Evolutionary conservation across 2,113 vertebrate species (phyloP).

Genomic region (Bubo scandiacus): DNA sequence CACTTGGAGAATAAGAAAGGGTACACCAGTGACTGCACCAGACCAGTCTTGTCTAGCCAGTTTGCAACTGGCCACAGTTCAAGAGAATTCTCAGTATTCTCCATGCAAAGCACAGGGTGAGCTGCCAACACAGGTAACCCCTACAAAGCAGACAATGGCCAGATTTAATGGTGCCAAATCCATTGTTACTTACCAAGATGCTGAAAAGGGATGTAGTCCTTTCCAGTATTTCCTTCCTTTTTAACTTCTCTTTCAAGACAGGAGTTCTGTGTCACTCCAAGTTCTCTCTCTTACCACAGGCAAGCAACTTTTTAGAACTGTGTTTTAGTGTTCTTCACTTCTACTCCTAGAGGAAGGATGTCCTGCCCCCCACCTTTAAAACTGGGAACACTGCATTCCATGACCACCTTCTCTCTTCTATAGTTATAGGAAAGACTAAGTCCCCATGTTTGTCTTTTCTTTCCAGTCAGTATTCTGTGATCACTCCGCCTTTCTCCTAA

Average conservation of each 20-base stretch:
- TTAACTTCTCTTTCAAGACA: not conserved
- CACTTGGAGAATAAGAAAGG: not conserved
- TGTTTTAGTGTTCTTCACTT: not conserved
- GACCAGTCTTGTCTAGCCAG: not conserved
- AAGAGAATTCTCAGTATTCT: not conserved
- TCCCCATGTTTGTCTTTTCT: not conserved
- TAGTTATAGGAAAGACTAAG: not conserved
- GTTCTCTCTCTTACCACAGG: not conserved
- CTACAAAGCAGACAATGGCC: not conserved
- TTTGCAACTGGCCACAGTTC: not conserved
- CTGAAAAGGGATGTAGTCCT: not conserved
- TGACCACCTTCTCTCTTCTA: not conserved
- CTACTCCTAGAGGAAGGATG: not conserved
- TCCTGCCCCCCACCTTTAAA: not conserved
- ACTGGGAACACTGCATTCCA: not conserved
- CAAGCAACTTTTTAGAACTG: not conserved
- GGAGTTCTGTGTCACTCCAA: not conserved
- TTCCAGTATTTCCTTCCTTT: not conserved
- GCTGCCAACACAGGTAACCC: not conserved
- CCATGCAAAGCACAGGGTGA: not conserved
- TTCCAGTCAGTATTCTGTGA: not conserved
- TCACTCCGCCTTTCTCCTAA: not conserved
- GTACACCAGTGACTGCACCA: not conserved
- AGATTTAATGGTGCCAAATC: not conserved
- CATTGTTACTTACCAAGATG: not conserved